Conservation (phyloP, 2,113 vertebrate genomes). For the Eulemur macaco region DNA sequence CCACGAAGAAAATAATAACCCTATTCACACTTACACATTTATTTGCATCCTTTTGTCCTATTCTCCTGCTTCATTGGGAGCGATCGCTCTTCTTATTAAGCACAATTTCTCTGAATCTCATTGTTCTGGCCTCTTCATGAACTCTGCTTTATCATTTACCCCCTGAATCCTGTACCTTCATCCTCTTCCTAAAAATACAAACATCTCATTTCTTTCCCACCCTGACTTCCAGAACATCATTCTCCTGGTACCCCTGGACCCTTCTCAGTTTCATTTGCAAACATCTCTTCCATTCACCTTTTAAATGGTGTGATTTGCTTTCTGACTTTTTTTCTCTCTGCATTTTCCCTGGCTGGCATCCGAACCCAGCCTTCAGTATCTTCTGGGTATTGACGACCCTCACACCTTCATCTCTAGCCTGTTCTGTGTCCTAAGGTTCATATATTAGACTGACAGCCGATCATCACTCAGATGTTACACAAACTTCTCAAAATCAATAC, state of each 20-base stretch:
- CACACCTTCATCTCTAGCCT: neutral
- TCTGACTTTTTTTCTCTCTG: neutral
- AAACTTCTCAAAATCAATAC: neutral
- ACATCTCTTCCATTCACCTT: neutral
- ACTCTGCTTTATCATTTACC: neutral
- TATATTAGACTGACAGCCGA: neutral
- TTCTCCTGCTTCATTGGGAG: neutral
- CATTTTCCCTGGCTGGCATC: neutral
- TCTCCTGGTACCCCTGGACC: neutral
- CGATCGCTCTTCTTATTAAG: neutral
- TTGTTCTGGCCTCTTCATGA: neutral
- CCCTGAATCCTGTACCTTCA: neutral
- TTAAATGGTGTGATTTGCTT: neutral
- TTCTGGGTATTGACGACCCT: neutral
- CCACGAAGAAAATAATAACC: neutral
- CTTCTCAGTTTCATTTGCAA: neutral
- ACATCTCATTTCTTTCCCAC: neutral
- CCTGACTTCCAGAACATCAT: neutral
- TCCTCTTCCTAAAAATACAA: neutral
- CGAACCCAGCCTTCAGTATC: neutral
- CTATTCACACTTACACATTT: neutral
- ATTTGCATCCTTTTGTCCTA: neutral
- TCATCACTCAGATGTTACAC: neutral
- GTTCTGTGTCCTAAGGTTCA: neutral
- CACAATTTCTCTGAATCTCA: neutral